Evolutionary conservation across 2,888 invertebrate genomes (phyloP).

Genomic region (Cryptocheilus praepositus): DNA sequence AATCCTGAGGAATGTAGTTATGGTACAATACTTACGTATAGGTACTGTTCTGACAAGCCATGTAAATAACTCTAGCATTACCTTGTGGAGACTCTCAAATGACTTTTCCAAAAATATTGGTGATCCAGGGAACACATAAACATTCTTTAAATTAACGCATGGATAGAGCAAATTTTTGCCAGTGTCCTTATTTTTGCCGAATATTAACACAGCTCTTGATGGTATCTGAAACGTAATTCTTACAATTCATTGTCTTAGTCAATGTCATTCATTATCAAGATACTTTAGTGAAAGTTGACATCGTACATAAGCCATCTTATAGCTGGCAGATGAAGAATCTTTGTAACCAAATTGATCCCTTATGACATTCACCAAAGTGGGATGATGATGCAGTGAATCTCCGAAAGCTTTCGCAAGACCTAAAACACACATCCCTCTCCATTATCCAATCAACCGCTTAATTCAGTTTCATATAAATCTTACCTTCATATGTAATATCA

Average conservation of each 20-base stretch:
- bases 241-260: background rate
- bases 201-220: slow-evolving; percentile 73
- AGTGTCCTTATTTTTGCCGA: slow-evolving; percentile 64
- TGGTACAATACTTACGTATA: background rate
- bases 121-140: slow-evolving; percentile 84
- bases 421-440: slow-evolving; percentile 48
- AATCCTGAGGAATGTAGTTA: slow-evolving; percentile 51
- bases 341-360: slow-evolving; percentile 72
- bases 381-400: slow-evolving; percentile 74
- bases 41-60: background rate
- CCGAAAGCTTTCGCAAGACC: slow-evolving; percentile 78
- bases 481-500: slow-evolving; percentile 84
- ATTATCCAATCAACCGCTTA: too few species aligned
- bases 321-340: slow-evolving; percentile 72
- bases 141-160: slow-evolving; percentile 78
- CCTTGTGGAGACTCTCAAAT: slow-evolving; percentile 70
- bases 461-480: slow-evolving; percentile 10
- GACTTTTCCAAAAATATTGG: slow-evolving; percentile 77
- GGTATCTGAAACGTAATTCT: slow-evolving; percentile 75
- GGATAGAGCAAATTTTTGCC: slow-evolving; percentile 72
- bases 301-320: slow-evolving; percentile 72
- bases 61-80: slow-evolving; percentile 8
- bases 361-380: slow-evolving; percentile 75
- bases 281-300: too few species aligned
- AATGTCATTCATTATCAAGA: too few species aligned